Evolutionary conservation across 2,888 invertebrate genomes (phyloP).

Genomic region (Globia sparganii): DNA sequence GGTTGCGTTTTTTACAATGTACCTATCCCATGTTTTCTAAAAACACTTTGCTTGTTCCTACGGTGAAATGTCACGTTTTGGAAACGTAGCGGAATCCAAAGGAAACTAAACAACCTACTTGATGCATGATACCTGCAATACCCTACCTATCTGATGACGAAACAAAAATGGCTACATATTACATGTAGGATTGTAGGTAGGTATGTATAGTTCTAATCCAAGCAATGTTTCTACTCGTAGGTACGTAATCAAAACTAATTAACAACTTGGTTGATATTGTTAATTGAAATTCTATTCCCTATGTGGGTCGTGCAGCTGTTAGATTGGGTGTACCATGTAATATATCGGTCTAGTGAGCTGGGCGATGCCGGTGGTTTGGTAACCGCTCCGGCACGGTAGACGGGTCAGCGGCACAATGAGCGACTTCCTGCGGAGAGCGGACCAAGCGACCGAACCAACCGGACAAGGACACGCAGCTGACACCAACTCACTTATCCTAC

Average conservation of each 20-base stretch:
- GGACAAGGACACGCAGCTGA: conserved; percentile 84
- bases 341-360: conserved; percentile 37
- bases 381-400: conserved; percentile 78
- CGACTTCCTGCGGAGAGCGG: conserved; percentile 83
- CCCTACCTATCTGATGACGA: conserved; percentile 16
- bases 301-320: conserved; percentile 47
- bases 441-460: conserved; percentile 71
- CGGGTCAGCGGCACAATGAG: conserved; percentile 87
- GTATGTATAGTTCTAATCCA: not conserved
- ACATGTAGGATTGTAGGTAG: not conserved
- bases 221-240: conserved; percentile 3
- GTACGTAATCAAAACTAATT: conserved; percentile 26
- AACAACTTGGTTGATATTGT: conserved; percentile 33
- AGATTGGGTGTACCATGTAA: conserved; percentile 41
- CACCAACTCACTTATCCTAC: conserved; percentile 77
- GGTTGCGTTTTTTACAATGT: conserved; percentile 43
- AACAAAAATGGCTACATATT: conserved; percentile 8
- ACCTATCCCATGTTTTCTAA: conserved; percentile 50
- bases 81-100: conserved; percentile 41
- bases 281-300: conserved; percentile 42
- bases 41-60: conserved; percentile 50
- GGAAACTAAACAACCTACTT: conserved; percentile 28
- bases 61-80: conserved; percentile 56
- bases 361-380: conserved; percentile 38
- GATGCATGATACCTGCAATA: conserved; percentile 31